These are phyloP conservation scores for Ophion ventricosus DNA, from an alignment of 2,888 invertebrate genomes.

Conservation along the genomic window DNA sequence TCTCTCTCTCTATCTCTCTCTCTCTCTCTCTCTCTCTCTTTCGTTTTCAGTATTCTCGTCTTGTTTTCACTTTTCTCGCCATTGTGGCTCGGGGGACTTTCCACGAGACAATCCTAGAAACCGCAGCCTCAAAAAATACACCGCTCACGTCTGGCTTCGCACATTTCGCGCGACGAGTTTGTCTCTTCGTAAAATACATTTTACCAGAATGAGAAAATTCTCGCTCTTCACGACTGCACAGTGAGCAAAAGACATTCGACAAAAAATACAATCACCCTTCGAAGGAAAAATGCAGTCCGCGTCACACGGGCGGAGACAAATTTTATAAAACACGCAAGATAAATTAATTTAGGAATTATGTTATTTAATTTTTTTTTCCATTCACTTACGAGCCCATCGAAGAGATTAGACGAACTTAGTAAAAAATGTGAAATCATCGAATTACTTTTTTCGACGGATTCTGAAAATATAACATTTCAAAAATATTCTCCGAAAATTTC, in stretches of 20 bases:
- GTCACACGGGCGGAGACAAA: neutral
- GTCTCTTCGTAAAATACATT: conserved; percentile 6
- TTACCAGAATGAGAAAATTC: neutral
- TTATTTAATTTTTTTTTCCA: too few relatives aligned
- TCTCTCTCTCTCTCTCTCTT: neutral
- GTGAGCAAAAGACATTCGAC: neutral
- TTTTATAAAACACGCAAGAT: neutral
- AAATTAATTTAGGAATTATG: neutral
- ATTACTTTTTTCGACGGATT: too few relatives aligned
- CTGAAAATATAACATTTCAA: too few relatives aligned
- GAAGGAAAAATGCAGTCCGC: neutral
- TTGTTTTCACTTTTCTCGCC: conserved; percentile 43
- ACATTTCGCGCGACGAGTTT: conserved; percentile 32
- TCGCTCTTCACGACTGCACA: neutral
- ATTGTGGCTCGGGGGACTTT: conserved; percentile 38
- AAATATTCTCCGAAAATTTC: too few relatives aligned
- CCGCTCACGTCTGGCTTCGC: neutral
- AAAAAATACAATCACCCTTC: conserved; percentile 10
- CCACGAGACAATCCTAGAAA: conserved; percentile 21
- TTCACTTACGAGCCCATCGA: too few relatives aligned
- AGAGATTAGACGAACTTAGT: too few relatives aligned
- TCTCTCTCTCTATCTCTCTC: neutral
- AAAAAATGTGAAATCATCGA: too few relatives aligned
- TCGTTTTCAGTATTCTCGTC: conserved; percentile 3
- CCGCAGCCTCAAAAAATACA: conserved; percentile 26